These are phyloP conservation scores for Clarias magur DNA, from an alignment of 2,113 vertebrate species.

Conservation along the genomic window DNA sequence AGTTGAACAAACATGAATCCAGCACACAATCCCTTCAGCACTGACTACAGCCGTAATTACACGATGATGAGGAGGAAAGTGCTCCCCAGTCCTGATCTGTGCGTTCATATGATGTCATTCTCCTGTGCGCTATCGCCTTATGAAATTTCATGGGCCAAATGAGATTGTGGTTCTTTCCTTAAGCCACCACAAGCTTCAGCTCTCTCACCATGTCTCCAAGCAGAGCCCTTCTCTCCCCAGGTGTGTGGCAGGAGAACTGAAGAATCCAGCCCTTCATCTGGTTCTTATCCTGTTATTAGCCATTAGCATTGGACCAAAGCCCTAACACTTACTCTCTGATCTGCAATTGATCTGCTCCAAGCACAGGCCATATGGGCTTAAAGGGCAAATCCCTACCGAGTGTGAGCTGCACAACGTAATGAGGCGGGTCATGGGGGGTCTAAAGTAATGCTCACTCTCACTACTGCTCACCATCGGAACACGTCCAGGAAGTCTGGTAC, in stretches of 20 bases:
- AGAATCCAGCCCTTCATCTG: slow-evolving; percentile 49
- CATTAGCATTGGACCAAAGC: slow-evolving; percentile 53
- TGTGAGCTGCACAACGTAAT: slow-evolving; percentile 34
- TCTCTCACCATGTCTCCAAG: slow-evolving; percentile 27
- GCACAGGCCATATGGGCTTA: slow-evolving; percentile 38
- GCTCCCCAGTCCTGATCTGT: slow-evolving; percentile 53
- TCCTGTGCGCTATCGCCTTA: slow-evolving; percentile 57
- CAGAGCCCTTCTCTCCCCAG: slow-evolving; percentile 49
- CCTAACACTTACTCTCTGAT: slow-evolving; percentile 55
- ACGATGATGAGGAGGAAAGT: slow-evolving; percentile 55
- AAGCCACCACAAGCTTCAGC: slow-evolving; percentile 14
- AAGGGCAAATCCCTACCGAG: slow-evolving; percentile 39
- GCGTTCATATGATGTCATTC: slow-evolving; percentile 54
- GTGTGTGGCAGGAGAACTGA: slow-evolving; percentile 53
- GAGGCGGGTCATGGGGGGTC: slow-evolving; percentile 28
- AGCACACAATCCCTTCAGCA: slow-evolving; percentile 32
- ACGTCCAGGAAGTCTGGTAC: not conserved
- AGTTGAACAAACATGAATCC: slow-evolving; percentile 11
- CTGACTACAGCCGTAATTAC: slow-evolving; percentile 52
- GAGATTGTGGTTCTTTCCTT: slow-evolving; percentile 16
- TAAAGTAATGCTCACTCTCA: not conserved
- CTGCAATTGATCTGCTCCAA: slow-evolving; percentile 49
- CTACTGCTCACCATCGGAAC: not conserved
- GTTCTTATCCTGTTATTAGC: slow-evolving; percentile 54
- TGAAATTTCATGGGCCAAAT: slow-evolving; percentile 55